These are phyloP conservation scores for Hipparchia semele DNA, from an alignment of 2,888 invertebrate genomes.

Conservation along the genomic window DNA sequence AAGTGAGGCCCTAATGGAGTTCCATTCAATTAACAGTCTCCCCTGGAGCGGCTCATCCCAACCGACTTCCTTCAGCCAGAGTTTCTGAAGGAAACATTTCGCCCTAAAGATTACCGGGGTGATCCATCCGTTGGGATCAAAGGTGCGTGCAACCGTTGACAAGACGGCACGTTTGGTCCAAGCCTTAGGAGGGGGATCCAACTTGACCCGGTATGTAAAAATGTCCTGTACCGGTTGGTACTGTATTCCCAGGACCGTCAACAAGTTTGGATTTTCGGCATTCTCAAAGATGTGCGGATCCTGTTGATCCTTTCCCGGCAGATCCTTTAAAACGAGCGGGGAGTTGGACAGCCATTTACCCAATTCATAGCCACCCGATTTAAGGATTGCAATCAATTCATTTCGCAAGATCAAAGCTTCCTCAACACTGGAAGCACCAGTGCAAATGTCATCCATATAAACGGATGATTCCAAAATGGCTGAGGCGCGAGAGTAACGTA, in stretches of 20 bases:
- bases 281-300: not conserved
- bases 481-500: not conserved
- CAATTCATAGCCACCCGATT: not conserved
- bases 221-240: not conserved
- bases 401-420: not conserved
- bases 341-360: conserved; percentile 1
- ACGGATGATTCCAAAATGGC: not conserved
- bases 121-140: conserved; percentile 42
- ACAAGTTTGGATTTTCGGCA: not conserved
- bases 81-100: conserved; percentile 49
- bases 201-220: conserved; percentile 2
- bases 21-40: conserved; percentile 41
- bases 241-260: not conserved
- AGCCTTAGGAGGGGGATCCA: not conserved
- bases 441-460: conserved; percentile 2
- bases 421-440: not conserved
- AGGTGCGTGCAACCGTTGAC: not conserved
- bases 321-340: not conserved
- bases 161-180: not conserved
- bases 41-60: conserved; percentile 47
- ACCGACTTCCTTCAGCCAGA: conserved; percentile 46
- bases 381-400: not conserved
- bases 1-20: not conserved
- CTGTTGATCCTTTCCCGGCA: conserved; percentile 1
- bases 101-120: conserved; percentile 40